Base-by-base conservation (phyloP, 1,140 invertebrate genomes). In the Nephila pilipes region DNA sequence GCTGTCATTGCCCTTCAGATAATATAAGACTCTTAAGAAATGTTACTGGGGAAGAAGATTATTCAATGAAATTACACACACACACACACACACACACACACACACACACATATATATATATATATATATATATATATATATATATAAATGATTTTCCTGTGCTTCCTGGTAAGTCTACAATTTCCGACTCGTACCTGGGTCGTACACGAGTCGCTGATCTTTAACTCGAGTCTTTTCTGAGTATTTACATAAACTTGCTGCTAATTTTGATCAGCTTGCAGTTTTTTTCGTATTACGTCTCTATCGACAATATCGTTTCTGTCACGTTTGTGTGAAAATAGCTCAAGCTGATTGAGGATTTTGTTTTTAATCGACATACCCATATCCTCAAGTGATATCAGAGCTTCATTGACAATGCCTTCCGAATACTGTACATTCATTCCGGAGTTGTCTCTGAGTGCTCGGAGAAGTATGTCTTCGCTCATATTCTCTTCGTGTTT, bases 111-210 rank as follows among this genome's bases (percentile, higher is more conserved):
- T n/a, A n/a, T n/a, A n/a, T n/a, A n/a, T n/a, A n/a, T n/a, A n/a
- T n/a, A n/a, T n/a, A n/a, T n/a, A n/a, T n/a, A n/a, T n/a, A n/a
- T n/a, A n/a, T n/a, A n/a, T n/a, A n/a, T n/a, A n/a, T n/a, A n/a
- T n/a, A n/a, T n/a, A n/a, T n/a, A 16, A 95, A 95, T 63, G 94
- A 95, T 81, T 96, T 95, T 60, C 95, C 95, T 12, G 89, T 95
- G 18, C 95, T 95, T 4, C 93, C 92, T 8, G 94, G 87, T 54
- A n/a, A 90, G 36, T 20, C 95, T 29, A 22, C 87, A 3, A 65
- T 20, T 87, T 36, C 36, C 6, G 20, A n/a, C 20, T 8, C 1
- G 12, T 79, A 80, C 57, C 38, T 46, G 32, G 14, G 22, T 69
- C n/a, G 54, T 87, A 87, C 5, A 18, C 60, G 3, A 12, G 29